Percentiles rank a stretch among this genome's conserved stretches.
Conservation (phyloP, 2,797 vertebrate genomes). For the Cichlasoma orientale region DNA sequence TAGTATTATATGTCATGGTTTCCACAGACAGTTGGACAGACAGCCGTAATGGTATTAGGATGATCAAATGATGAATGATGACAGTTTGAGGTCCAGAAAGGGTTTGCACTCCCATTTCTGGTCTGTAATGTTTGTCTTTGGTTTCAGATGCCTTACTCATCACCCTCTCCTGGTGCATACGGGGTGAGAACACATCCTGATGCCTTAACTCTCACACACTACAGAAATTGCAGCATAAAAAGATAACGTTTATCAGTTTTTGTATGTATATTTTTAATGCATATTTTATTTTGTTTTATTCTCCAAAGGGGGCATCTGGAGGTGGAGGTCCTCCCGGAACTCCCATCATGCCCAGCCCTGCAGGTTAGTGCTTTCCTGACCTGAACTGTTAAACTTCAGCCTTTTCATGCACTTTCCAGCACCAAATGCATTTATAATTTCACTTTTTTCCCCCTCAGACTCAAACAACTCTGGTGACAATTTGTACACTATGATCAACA, state of each 20-base stretch:
- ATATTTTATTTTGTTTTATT: slow-evolving; percentile 41
- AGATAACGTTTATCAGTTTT: background rate
- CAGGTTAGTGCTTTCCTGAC: slow-evolving; percentile 80
- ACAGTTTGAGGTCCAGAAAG: slow-evolving; percentile 60
- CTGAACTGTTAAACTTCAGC: background rate
- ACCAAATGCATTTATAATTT: background rate
- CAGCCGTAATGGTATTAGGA: slow-evolving; percentile 65
- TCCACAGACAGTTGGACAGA: slow-evolving; percentile 66
- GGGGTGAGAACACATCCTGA: slow-evolving; percentile 86
- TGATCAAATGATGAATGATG: slow-evolving; percentile 65
- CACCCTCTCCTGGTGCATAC: slow-evolving; percentile 96
- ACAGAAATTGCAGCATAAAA: background rate
- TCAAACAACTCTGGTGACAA: slow-evolving; percentile 99
- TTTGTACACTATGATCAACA: slow-evolving; percentile 99
- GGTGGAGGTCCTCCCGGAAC: slow-evolving; percentile 98
- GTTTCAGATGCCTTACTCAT: slow-evolving; percentile 96
- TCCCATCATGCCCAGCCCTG: slow-evolving; percentile 98
- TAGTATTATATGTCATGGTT: slow-evolving; percentile 73
- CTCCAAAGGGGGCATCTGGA: slow-evolving; percentile 90
- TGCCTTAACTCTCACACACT: background rate
- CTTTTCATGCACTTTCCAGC: background rate
- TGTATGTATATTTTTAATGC: background rate
- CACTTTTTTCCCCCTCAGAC: slow-evolving; percentile 77
- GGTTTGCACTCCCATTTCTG: slow-evolving; percentile 55
- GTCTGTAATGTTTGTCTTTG: slow-evolving; percentile 67